Base-by-base conservation (phyloP, 2,888 invertebrate species). In the Axea sp. region DNA sequence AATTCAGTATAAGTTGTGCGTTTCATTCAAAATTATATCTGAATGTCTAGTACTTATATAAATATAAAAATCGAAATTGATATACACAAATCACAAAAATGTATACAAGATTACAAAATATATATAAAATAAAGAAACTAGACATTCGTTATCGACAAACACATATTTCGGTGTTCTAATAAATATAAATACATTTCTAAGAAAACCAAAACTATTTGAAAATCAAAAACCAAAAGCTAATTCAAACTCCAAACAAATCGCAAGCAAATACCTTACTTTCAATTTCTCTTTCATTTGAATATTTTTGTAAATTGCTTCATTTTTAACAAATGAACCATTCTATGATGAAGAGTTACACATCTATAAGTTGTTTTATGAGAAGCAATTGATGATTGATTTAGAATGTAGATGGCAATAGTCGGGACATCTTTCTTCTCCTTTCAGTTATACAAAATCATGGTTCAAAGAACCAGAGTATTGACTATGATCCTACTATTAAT, bases 191-290 rank as follows among this genome's bases (percentile, higher is more conserved):
- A 19, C 11, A 35, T n/a, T 2, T 43, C 0, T 6, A n/a, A n/a
- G n/a, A 43, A 35, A 35, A 45, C 2, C 2, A 26, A 60, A 26
- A 26, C 6, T 35, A 11, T 15, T 47, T 11, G 2, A 30, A 59
- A 57, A 51, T 47, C 12, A 4, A 51, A 55, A 72, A 51, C 31
- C 19, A 24, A 57, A 68, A 67, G 71, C 73, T 59, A 71, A 55
- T 6, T 51, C 55, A 47, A 75, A 75, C 71, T 60, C 47, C 74
- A 80, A 71, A 77, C 75, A 77, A 76, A 80, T 82, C 76, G 75
- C 79, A 77, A 81, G 80, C 80, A 76, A 67, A 81, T 85, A 85
- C 84, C 85, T 85, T 82, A 73, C 71, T 79, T 79, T 78, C 77
- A 79, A 76, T 77, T 79, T 81, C 77, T 82, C 80, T 81, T 57